Evolutionary conservation across 2,888 invertebrate genomes (phyloP), one percentile per base, ranked within the genome.

Genomic region (Cyaniris semiargus): DNA sequence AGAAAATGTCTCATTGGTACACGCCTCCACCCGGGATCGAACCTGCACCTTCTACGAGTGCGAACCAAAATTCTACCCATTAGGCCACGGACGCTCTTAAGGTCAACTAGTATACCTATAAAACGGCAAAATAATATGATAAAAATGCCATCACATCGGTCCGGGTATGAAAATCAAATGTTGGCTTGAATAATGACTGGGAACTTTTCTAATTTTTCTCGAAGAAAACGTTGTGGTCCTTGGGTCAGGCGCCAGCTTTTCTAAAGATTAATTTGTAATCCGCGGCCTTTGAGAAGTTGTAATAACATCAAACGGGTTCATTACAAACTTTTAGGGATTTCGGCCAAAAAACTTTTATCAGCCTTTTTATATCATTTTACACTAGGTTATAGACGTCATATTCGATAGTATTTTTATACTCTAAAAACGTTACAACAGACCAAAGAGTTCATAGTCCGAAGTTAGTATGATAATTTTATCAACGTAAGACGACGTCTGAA

Each of bases 201-300:
- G 79, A 82, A 83, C 79, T 82, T 83, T 82, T 80, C 77, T 81
- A 81, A 83, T 82, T 81, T 82, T 81, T 83, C 77, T 48, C 77
- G 58, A 79, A 44, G 53, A 72, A 72, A 38, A 44, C 75, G 58
- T 23, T 53, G 72, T 56, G 56, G 76, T 66, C 74, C 38, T 75
- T 0, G 70, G 58, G 76, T 44, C 75, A 53, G 66, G 34, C 58
- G 66, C 72, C 75, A 56, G 75, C 74, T 76, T 72, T 72, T 53
- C 77, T 76, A 70, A 75, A 76, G 78, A 78, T 78, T 79, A 77
- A 78, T 72, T 78, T 78, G 76, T 76, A 79, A 79, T 78, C 78
- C 78, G 76, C 58, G 78, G 53, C 77, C 72, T 75, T 78, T 78
- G 78, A 75, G 70, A 78, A 78, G 77, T 78, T 75, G 23, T 78